Conservation (phyloP, 2,888 invertebrate species). For the Lacanobia wlatinum region DNA sequence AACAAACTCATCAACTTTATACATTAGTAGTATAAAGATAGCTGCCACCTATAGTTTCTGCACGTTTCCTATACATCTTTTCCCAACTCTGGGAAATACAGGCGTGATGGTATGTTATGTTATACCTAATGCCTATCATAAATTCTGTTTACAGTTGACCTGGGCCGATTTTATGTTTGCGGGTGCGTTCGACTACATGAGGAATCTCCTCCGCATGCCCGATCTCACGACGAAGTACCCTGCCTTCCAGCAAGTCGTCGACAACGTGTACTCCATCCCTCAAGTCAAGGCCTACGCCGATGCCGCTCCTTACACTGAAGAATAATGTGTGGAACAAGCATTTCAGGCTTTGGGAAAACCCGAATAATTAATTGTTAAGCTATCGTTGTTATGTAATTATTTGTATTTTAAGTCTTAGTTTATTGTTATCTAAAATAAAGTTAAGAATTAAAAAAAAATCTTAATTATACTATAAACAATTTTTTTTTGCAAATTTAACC, state of each 20-base stretch:
- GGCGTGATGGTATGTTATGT: not conserved
- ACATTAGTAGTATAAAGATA: no score
- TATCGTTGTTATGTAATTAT: not conserved
- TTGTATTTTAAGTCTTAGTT: not conserved
- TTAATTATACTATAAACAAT: no score
- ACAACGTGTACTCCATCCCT: constrained; percentile 74
- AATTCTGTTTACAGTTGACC: constrained; percentile 65
- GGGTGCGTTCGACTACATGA: constrained; percentile 53
- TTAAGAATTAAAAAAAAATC: not conserved
- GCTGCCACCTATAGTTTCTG: no score
- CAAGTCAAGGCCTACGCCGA: constrained; percentile 81
- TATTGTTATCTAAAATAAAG: not conserved
- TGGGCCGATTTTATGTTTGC: constrained; percentile 73
- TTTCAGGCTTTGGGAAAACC: not conserved
- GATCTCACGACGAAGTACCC: constrained; percentile 79
- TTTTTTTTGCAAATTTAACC: no score
- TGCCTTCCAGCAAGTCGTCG: constrained; percentile 74
- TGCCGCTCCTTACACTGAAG: constrained; percentile 54
- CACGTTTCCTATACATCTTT: not conserved
- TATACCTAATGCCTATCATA: not conserved
- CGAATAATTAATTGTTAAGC: not conserved
- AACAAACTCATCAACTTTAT: no score
- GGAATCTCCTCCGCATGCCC: constrained; percentile 64
- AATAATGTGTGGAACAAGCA: not conserved
- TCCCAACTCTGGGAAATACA: not conserved